A percentile compares a stretch with the other conserved stretches of the same genome.
These are phyloP conservation scores for Ammospiza caudacuta DNA, from an alignment of 2,113 vertebrate species.

Conservation along the genomic window DNA sequence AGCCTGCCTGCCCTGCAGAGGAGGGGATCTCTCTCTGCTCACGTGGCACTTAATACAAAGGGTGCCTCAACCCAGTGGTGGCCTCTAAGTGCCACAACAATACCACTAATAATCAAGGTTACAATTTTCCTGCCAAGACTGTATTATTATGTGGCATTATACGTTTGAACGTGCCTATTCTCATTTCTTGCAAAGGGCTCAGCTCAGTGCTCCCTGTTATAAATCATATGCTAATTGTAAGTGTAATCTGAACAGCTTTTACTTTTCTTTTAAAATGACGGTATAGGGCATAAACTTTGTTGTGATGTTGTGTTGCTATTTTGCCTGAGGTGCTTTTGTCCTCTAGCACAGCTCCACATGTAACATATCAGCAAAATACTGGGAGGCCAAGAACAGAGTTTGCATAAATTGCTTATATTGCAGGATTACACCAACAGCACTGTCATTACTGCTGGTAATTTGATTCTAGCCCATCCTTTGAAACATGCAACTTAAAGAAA, in stretches of 20 bases:
- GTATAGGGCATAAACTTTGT: slow-evolving; percentile 54
- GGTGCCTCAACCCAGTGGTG: neutral
- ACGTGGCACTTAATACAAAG: neutral
- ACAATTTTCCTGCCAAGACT: slow-evolving; percentile 39
- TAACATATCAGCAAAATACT: slow-evolving; percentile 45
- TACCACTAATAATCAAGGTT: slow-evolving; percentile 48
- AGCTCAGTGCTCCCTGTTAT: slow-evolving; percentile 19
- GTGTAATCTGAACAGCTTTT: slow-evolving; percentile 45
- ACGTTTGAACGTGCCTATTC: slow-evolving; percentile 24
- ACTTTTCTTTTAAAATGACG: slow-evolving; percentile 22
- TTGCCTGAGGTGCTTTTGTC: slow-evolving; percentile 47
- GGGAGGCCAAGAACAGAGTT: slow-evolving; percentile 16
- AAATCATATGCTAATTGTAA: slow-evolving; percentile 59
- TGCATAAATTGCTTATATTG: slow-evolving; percentile 25
- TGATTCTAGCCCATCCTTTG: slow-evolving; percentile 8
- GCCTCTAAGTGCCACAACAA: slow-evolving; percentile 31
- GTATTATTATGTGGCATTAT: slow-evolving; percentile 60
- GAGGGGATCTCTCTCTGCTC: neutral
- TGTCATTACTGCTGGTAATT: slow-evolving; percentile 6
- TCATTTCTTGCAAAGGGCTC: slow-evolving; percentile 43
- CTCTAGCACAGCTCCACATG: neutral
- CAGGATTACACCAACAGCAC: neutral
- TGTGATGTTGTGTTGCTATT: slow-evolving; percentile 18
- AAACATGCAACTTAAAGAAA: slow-evolving; percentile 7
- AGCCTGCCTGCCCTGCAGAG: neutral